Base-by-base conservation (phyloP, 2,797 vertebrate species). In the Lithobates pipiens region DNA sequence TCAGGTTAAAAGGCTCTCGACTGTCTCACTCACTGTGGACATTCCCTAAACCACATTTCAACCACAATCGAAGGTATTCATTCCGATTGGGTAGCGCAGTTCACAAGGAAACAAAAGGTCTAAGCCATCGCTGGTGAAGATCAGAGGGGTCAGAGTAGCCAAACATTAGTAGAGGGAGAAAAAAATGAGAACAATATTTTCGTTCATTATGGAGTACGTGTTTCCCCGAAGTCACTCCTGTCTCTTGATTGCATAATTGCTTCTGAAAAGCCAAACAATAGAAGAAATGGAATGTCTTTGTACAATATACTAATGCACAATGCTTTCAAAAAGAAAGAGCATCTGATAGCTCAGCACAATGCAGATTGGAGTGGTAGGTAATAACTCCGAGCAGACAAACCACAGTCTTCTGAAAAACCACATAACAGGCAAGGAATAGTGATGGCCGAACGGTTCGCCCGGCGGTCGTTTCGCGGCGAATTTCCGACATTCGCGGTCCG, bases 371-470 rank as follows among this genome's bases (percentile, higher is more conserved):
- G 89, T 89, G 88, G 85, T 90, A 91, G 91, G 85, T 84, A 90
- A 90, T 90, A 92, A 89, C 89, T 90, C 70, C 85, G 79, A 89
- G 88, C 77, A 87, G 88, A 89, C 88, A 92, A 92, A 89, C 90
- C 90, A 91, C n/a, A n/a, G 83, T 92, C 91, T 92, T 92, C 91
- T 93, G 90, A 89, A 92, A 92, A 93, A 90, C 90, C 94, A 93
- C 93, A 93, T 91, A 91, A 92, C 90, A 93, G 93, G 91, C 91
- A 90, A 88, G 90, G 91, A 91, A 90, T 89, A n/a, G n/a, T n/a
- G n/a, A n/a, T n/a, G n/a, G n/a, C n/a, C n/a, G n/a, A n/a, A n/a
- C n/a, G n/a, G n/a, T n/a, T n/a, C n/a, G n/a, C n/a, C n/a, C n/a
- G n/a, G n/a, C n/a, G n/a, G n/a, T n/a, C n/a, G n/a, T n/a, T n/a